phyloP scores from a whole-genome alignment of 2,113 vertebrate genomes.

The Melierax canorus region DNA sequence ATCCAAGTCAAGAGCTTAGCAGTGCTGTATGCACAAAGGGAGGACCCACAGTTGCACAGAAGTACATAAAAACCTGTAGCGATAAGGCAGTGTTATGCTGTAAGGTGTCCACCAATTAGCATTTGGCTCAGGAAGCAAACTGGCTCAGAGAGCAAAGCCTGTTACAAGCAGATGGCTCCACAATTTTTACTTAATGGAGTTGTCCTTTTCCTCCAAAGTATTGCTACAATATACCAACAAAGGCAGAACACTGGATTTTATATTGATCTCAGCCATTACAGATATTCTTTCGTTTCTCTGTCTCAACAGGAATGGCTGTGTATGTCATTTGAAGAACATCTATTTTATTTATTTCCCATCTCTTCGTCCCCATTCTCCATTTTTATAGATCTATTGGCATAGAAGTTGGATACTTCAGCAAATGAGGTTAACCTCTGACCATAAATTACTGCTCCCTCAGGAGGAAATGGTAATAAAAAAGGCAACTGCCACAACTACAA shows the following conservation, averaged over 20 bases:
- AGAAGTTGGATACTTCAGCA: slow-evolving; percentile 18
- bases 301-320: not conserved
- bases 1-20: not conserved
- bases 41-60: not conserved
- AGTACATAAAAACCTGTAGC: not conserved
- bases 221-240: not conserved
- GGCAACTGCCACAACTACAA: slow-evolving; percentile 4
- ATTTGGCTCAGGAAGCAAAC: not conserved
- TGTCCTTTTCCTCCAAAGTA: not conserved
- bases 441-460: slow-evolving; percentile 39
- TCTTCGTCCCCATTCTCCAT: not conserved
- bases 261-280: not conserved
- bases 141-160: not conserved
- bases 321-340: not conserved
- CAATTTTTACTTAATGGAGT: not conserved
- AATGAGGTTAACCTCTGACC: slow-evolving; percentile 61
- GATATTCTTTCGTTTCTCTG: not conserved
- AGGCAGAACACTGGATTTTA: not conserved
- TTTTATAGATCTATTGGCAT: slow-evolving; percentile 23
- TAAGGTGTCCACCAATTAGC: not conserved
- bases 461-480: slow-evolving; percentile 42
- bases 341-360: slow-evolving; percentile 27
- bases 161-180: not conserved
- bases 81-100: not conserved
- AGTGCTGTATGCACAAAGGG: not conserved